phyloP scores from a whole-genome alignment of 1,140 invertebrate genomes.

The Ooceraea biroi region DNA sequence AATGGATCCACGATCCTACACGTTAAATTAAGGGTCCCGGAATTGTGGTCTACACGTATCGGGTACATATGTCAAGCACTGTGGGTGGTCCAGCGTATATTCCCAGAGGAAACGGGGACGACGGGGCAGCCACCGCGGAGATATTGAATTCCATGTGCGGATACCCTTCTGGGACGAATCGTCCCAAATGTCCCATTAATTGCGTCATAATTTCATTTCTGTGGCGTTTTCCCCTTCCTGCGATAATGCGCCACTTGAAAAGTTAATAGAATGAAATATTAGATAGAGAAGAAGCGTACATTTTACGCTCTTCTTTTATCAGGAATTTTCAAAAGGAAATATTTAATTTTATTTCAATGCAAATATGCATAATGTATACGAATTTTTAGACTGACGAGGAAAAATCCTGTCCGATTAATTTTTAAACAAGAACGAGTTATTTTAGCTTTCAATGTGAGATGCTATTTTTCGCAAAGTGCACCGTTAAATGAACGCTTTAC shows the following conservation, averaged over 20 bases:
- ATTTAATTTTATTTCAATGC: neutral
- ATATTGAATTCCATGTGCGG: slow-evolving; percentile 32
- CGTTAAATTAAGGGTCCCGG: slow-evolving; percentile 43
- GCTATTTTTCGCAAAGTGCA: neutral
- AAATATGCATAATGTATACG: no score
- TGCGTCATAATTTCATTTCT: neutral
- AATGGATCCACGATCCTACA: neutral
- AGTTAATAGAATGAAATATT: neutral
- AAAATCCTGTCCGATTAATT: slow-evolving; percentile 4
- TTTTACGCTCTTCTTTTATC: neutral
- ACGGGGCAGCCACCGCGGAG: neutral
- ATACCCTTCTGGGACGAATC: slow-evolving; percentile 15
- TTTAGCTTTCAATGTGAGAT: neutral
- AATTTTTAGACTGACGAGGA: neutral
- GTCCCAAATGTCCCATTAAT: slow-evolving; percentile 6
- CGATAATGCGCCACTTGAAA: neutral
- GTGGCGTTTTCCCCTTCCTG: neutral
- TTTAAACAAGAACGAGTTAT: neutral
- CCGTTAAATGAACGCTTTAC: slow-evolving; percentile 6
- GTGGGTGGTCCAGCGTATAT: neutral
- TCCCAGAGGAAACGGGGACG: neutral
- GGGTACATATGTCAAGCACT: slow-evolving; percentile 18
- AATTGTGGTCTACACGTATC: neutral
- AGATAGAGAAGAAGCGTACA: neutral
- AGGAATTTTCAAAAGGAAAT: neutral